Evolutionary conservation across 1,140 invertebrate genomes (phyloP), one percentile per base, ranked within the genome.

Genomic region (Idris sp.): DNA sequence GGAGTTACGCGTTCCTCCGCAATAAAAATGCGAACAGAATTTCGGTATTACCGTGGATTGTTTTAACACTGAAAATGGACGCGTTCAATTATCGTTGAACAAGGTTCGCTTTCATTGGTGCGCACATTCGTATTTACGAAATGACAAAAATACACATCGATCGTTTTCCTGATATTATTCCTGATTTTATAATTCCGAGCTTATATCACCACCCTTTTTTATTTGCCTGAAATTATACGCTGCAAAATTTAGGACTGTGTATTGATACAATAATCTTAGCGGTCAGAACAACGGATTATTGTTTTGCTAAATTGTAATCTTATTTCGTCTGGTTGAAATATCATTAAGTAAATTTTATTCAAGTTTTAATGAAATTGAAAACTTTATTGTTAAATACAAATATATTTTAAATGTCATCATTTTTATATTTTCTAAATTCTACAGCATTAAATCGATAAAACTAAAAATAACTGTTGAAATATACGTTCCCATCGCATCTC

Each of bases 11-110:
- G 65, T 11, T 71, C 41, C 65, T 76, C 61, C 48, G 67, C 67
- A 72, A 76, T 71, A 72, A 72, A 76, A 72, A 76, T 61, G 61
- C 51, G 59, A 54, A 51, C 62, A 43, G 61, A 56, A 31, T 30
- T 62, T 56, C 18, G 62, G 62, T 59, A 58, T 68, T 68, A 68
- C 49, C 41, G 62, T 22, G 64, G 64, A 75, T 69, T 69, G 58
- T 75, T 75, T 75, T 59, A 59, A 54, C 51, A 58, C 64, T 58
- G 43, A 75, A 69, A 64, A 62, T 53, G 62, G 36, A 62, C 64
- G 51, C 56, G 25, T 75, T 64, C 64, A 75, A 75, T 75, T 69
- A 75, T 68, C 56, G 49, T 35, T 10, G 53, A 58, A 43, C 51
- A 65, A 65, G 51, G 53, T 9, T 44, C 44, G 18, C 10, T 58